A percentile compares a stretch with the other conserved stretches of the same genome.
Conservation (phyloP, 2,113 vertebrate genomes). For the Amazona guildingii region DNA sequence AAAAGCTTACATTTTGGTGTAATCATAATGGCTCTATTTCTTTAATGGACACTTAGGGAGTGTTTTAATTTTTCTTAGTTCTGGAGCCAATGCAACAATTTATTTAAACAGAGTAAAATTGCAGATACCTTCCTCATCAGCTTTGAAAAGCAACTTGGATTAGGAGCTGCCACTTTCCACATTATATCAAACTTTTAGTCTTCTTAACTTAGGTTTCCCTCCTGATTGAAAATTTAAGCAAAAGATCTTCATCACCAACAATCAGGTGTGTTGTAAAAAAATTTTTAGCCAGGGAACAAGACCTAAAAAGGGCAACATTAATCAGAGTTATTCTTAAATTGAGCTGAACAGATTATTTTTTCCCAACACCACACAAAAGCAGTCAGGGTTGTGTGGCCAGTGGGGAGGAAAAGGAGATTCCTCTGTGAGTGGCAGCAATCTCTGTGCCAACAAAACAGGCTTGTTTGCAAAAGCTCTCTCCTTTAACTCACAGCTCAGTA, state of each 20-base stretch:
- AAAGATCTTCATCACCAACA: background rate
- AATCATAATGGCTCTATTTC: background rate
- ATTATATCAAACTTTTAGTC: background rate
- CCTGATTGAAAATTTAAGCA: background rate
- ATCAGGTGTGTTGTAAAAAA: background rate
- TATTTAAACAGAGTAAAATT: background rate
- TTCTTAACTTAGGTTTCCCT: background rate
- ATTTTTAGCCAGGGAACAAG: background rate
- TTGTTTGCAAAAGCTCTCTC: constrained; percentile 23
- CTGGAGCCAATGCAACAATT: background rate
- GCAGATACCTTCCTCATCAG: background rate
- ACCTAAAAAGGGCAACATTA: background rate
- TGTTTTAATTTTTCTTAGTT: background rate
- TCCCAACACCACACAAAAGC: background rate
- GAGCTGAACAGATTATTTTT: background rate
- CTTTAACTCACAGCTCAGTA: background rate
- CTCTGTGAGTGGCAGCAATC: background rate
- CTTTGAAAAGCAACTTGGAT: background rate
- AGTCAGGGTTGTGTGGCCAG: background rate
- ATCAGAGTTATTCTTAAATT: background rate
- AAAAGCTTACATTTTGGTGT: background rate
- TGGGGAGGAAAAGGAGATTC: background rate
- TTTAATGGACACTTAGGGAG: background rate
- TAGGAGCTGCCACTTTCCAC: background rate
- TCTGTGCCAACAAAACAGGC: background rate